Evolutionary conservation across 2,113 vertebrate genomes (phyloP), one percentile per base, ranked within the genome.

Genomic region (Amia ocellicauda): DNA sequence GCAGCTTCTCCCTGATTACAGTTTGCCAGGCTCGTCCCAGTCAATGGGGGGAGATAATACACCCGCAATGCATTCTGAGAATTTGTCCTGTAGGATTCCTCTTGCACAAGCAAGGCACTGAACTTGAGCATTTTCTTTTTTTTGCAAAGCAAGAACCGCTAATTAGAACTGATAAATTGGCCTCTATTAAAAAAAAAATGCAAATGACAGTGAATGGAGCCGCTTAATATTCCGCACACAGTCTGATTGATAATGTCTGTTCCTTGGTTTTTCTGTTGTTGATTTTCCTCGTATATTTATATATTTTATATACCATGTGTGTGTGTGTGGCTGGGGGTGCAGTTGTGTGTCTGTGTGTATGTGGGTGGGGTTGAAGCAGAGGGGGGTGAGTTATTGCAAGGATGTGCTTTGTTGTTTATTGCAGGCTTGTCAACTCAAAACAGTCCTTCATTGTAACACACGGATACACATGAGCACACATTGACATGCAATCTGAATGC

Each of bases 401-500:
- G 43, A 19, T 59, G 62, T 23, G 23, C 28, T 41, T 42, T 66
- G 41, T 74, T 80, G 71, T 77, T 83, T 71, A 77, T 78, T 67
- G 71, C 67, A 36, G 36, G 61, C 62, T 75, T 83, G 75, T 83
- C 81, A 80, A 17, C 61, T 27, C 0, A 58, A 53, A n/a, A 64
- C 69, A 67, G 55, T 63, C 64, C 64, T 58, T 45, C 64, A 80
- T 81, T 70, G 77, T 80, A 78, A 79, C 79, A 81, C 62, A 70
- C 70, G 69, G 78, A 80, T 80, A 49, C 78, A 63, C 80, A 68
- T 71, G 60, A 70, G 64, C 75, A 76, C 57, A 70, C 69, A 71
- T 66, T 47, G 40, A 77, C 66, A 27, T 63, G 23, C 55, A 67
- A 62, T 47, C 56, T 60, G 71, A 86, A 84, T 83, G 74, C 60